These are phyloP conservation scores for Toxotes lorentzi DNA, from an alignment of 2,797 vertebrate species.

Conservation along the genomic window DNA sequence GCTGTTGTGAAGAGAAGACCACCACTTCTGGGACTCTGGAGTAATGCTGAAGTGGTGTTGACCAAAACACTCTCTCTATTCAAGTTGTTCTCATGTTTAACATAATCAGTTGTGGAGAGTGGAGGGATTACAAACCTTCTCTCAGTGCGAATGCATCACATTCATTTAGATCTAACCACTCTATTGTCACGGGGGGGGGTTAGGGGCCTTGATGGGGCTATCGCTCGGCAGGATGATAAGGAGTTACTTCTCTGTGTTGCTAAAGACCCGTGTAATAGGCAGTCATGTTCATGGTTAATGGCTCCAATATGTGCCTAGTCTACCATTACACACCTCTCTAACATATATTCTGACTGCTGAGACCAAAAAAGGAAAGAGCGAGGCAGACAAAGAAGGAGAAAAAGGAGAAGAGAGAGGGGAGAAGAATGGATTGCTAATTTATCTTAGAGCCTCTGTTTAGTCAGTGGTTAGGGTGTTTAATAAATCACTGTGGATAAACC, in stretches of 20 bases:
- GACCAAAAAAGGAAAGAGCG: not conserved
- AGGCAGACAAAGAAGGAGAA: slow-evolving; percentile 12
- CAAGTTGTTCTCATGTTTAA: slow-evolving; percentile 50
- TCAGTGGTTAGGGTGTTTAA: slow-evolving; percentile 47
- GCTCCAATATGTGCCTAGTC: slow-evolving; percentile 42
- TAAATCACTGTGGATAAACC: slow-evolving; percentile 54
- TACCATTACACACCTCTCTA: slow-evolving; percentile 42
- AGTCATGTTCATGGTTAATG: slow-evolving; percentile 50
- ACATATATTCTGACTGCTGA: slow-evolving; percentile 28
- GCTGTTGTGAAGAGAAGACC: slow-evolving; percentile 40
- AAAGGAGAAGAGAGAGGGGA: not conserved
- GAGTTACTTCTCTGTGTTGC: slow-evolving; percentile 42
- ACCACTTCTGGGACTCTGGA: slow-evolving; percentile 24
- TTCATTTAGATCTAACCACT: slow-evolving; percentile 48
- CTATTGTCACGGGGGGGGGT: not conserved
- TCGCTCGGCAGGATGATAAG: slow-evolving; percentile 35
- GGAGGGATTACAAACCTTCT: slow-evolving; percentile 15
- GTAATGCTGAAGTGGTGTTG: slow-evolving; percentile 56
- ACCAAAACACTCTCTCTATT: slow-evolving; percentile 52
- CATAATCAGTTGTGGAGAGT: slow-evolving; percentile 40
- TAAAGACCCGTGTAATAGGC: slow-evolving; percentile 66
- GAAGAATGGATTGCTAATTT: slow-evolving; percentile 26
- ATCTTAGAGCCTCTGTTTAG: slow-evolving; percentile 22
- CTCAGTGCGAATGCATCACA: slow-evolving; percentile 22
- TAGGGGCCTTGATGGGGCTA: slow-evolving; percentile 1